A percentile compares a stretch with the other conserved stretches of the same genome.
These are phyloP conservation scores for Pammene aurita DNA, from an alignment of 2,888 invertebrate genomes.

Conservation along the genomic window DNA sequence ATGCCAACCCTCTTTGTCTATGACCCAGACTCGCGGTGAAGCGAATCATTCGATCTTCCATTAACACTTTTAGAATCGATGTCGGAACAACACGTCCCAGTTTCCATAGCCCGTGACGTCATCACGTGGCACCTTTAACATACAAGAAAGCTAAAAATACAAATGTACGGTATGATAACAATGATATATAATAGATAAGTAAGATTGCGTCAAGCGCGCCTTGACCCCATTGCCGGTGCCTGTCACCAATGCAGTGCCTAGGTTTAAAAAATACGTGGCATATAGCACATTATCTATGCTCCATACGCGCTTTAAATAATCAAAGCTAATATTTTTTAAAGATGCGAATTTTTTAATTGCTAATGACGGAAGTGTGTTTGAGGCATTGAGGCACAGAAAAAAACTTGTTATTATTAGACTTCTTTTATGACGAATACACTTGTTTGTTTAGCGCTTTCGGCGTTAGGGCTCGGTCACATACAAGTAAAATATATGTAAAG, in stretches of 20 bases:
- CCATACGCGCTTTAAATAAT: neutral
- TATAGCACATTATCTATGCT: slow-evolving; percentile 2
- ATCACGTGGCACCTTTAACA: neutral
- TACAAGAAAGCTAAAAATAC: slow-evolving; percentile 29
- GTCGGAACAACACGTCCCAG: slow-evolving; percentile 25
- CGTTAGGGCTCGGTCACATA: slow-evolving; percentile 11
- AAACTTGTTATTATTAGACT: slow-evolving; percentile 34
- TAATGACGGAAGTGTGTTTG: slow-evolving; percentile 34
- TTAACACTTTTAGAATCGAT: slow-evolving; percentile 26
- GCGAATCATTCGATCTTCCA: slow-evolving; percentile 23
- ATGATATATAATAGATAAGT: slow-evolving; percentile 40
- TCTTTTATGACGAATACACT: slow-evolving; percentile 33
- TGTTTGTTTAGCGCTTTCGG: slow-evolving; percentile 28
- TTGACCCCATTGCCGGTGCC: slow-evolving; percentile 36
- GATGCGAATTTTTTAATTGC: slow-evolving; percentile 28
- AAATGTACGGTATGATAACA: slow-evolving; percentile 31
- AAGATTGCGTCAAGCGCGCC: slow-evolving; percentile 37
- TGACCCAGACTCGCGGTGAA: slow-evolving; percentile 23
- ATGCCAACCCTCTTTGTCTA: slow-evolving; percentile 14
- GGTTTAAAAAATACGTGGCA: slow-evolving; percentile 22
- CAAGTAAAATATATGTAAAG: neutral
- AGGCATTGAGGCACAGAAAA: slow-evolving; percentile 21
- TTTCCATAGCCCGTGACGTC: slow-evolving; percentile 13
- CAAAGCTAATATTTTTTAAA: slow-evolving; percentile 1
- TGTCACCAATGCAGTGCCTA: slow-evolving; percentile 28